Evolutionary conservation across 2,888 invertebrate genomes (phyloP).

Genomic region (Netelia melanura): DNA sequence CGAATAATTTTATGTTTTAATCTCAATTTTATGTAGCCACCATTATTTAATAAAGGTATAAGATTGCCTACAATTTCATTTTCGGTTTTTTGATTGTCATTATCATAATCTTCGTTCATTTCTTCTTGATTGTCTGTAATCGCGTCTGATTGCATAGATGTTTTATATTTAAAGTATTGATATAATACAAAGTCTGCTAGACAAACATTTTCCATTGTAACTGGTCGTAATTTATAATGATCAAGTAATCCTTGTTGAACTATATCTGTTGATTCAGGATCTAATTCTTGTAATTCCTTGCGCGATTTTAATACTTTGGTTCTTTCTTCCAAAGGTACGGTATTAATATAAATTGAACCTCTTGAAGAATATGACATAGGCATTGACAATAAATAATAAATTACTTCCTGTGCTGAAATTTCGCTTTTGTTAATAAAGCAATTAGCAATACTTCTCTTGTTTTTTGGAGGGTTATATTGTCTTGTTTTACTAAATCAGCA

Average conservation of each 20-base stretch:
- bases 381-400: conserved; percentile 27
- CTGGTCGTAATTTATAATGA: conserved; percentile 50
- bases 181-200: conserved; percentile 53
- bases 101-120: conserved; percentile 23
- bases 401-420: conserved; percentile 28
- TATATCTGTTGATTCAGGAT: conserved; percentile 56
- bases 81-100: conserved; percentile 19
- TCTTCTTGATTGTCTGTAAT: neutral
- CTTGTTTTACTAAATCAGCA: conserved; percentile 28
- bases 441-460: conserved; percentile 47
- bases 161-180: conserved; percentile 25
- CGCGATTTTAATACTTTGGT: conserved; percentile 23
- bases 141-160: neutral
- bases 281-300: conserved; percentile 26
- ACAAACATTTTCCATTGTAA: conserved; percentile 45
- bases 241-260: conserved; percentile 43
- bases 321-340: conserved; percentile 21
- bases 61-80: conserved; percentile 9
- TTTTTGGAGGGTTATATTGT: conserved; percentile 38
- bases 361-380: conserved; percentile 22
- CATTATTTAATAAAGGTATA: conserved; percentile 47
- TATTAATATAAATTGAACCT: conserved; percentile 27
- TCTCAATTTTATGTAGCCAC: conserved; percentile 38
- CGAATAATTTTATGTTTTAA: conserved; percentile 34
- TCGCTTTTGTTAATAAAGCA: conserved; percentile 43